Conservation (phyloP, 2,888 invertebrate species). For the Abrostola triplasia region DNA sequence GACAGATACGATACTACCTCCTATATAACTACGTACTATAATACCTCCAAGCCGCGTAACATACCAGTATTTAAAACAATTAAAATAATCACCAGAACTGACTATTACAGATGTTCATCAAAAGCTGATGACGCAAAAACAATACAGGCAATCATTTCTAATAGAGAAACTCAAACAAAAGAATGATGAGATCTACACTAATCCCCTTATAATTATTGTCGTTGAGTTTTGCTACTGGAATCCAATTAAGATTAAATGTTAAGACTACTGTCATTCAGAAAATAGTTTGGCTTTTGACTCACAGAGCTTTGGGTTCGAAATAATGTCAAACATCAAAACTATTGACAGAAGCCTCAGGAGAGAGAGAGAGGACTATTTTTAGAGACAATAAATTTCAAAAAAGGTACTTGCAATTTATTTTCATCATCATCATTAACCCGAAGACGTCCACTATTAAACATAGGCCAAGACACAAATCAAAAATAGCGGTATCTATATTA, state of each 20-base stretch:
- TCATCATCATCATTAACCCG: too few relatives aligned
- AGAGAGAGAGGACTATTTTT: too few relatives aligned
- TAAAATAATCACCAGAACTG: not conserved
- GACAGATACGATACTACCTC: too few relatives aligned
- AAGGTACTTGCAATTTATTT: too few relatives aligned
- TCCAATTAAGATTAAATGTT: not conserved
- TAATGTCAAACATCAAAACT: too few relatives aligned
- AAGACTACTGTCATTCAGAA: not conserved
- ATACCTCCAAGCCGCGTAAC: not conserved
- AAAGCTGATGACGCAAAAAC: constrained; percentile 3
- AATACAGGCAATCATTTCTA: not conserved
- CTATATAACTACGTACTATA: too few relatives aligned
- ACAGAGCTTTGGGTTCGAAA: too few relatives aligned
- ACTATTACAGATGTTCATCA: constrained; percentile 4
- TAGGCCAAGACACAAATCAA: too few relatives aligned
- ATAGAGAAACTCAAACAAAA: not conserved
- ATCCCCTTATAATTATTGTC: constrained; percentile 1
- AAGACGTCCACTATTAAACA: too few relatives aligned
- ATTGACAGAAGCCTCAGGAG: too few relatives aligned
- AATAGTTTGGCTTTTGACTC: not conserved
- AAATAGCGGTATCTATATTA: too few relatives aligned
- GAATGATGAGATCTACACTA: constrained; percentile 4
- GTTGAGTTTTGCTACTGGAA: not conserved
- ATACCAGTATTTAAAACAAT: not conserved
- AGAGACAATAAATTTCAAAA: too few relatives aligned